Evolutionary conservation across 2,113 vertebrate species (phyloP).

Genomic region (Atrichornis clamosus): DNA sequence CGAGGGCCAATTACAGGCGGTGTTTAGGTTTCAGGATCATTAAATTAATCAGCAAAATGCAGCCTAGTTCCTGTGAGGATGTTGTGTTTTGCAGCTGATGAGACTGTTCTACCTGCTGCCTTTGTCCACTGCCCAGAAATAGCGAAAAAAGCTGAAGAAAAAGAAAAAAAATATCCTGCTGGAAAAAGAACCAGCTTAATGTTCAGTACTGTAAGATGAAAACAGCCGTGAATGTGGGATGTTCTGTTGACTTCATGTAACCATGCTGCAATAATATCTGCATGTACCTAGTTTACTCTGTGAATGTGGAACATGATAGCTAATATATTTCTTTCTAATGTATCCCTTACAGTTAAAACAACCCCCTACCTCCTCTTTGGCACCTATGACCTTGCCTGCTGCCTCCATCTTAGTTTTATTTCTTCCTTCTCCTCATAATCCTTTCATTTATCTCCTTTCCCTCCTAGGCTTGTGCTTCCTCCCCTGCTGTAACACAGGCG

Average conservation of each 20-base stretch:
- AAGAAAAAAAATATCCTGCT: background rate
- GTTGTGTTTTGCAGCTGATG: background rate
- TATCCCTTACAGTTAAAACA: background rate
- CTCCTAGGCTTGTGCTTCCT: background rate
- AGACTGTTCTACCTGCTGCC: background rate
- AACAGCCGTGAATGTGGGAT: background rate
- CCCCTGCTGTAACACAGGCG: background rate
- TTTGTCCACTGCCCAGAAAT: background rate
- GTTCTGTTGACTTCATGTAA: background rate
- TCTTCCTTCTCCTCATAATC: background rate
- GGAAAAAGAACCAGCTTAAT: background rate
- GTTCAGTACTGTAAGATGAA: background rate
- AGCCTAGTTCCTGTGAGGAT: background rate
- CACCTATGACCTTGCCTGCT: background rate
- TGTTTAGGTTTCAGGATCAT: constrained; percentile 22
- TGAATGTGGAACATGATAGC: background rate
- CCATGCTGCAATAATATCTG: background rate
- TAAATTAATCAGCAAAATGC: background rate
- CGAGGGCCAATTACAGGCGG: background rate
- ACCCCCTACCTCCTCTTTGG: background rate
- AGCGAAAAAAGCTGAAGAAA: background rate
- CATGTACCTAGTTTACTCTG: background rate
- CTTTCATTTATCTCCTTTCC: background rate
- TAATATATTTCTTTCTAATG: background rate
- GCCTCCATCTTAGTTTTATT: background rate